Base-by-base conservation (phyloP, 1,140 invertebrate species). In the Lysiphlebus fabarum region DNA sequence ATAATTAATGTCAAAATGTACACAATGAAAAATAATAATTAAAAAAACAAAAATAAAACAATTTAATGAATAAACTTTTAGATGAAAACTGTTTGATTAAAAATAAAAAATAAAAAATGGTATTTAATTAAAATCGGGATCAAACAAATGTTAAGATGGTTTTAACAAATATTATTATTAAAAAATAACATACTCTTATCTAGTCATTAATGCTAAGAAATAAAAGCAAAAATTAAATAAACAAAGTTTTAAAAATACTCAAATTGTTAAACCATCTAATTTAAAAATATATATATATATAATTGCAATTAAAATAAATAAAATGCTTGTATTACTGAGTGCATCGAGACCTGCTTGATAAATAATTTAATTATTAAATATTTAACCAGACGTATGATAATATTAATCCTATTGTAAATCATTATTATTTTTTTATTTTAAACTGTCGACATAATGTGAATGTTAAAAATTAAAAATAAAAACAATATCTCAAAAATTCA, bases 161-260 rank as follows among this genome's bases (percentile, higher is more conserved):
- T 26, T 26, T 69, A 63, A 59, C 33, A 41, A 58, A 51, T 51
- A 37, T n/a, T 12, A 51, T 34, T 44, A 55, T 43, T 34, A 55
- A 41, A 26, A 26, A 2, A 26, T 26, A 26, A 26, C 17, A 26
- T 38, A 71, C 70, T 68, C 61, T 69, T 73, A 75, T 77, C 76
- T 79, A 79, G 75, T 77, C 77, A 79, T 76, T 76, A 73, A 53
- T 56, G 63, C 69, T 74, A 76, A 75, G 65, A 63, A 55, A 48
- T 50, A 49, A 14, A 48, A 51, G 55, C 60, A 45, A 55, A 62
- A 64, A 59, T 60, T 61, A 64, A 70, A 72, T 69, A 70, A 64
- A 69, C 67, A 68, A 66, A 37, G 12, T 4, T 11, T 53, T 43
- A 36, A 58, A n/a, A 59, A 54, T 42, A 50, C 17, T 48, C 55